A percentile compares a stretch with the other conserved stretches of the same genome.
phyloP scores from a whole-genome alignment of 1,140 invertebrate genomes.

The Drosophila carrolli region DNA sequence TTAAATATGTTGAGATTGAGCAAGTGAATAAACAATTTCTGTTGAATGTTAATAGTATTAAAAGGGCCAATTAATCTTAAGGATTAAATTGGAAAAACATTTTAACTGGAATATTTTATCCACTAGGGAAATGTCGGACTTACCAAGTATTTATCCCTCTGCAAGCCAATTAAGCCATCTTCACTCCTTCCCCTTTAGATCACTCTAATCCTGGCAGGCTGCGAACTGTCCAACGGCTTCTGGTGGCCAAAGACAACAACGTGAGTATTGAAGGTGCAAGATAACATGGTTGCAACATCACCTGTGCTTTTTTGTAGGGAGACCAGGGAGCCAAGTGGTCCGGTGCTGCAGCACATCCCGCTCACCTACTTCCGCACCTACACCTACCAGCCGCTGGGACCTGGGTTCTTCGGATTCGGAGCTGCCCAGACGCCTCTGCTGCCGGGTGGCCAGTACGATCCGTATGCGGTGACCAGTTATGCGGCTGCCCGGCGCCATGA shows the following conservation, averaged over 20 bases:
- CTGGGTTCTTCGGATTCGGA: slow-evolving; percentile 63
- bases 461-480: slow-evolving; percentile 69
- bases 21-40: no score
- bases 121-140: not conserved
- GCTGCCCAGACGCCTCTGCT: slow-evolving; percentile 67
- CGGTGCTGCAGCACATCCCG: slow-evolving; percentile 74
- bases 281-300: not conserved
- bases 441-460: slow-evolving; percentile 52
- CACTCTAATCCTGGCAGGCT: slow-evolving; percentile 1
- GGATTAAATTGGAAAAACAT: no score
- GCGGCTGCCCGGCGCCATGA: slow-evolving; percentile 66
- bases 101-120: no score
- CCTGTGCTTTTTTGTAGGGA: slow-evolving; percentile 35
- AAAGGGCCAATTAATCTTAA: no score
- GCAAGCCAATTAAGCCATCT: not conserved
- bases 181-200: slow-evolving; percentile 24
- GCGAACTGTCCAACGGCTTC: slow-evolving; percentile 43
- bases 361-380: slow-evolving; percentile 82
- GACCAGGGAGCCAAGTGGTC: slow-evolving; percentile 34
- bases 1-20: no score
- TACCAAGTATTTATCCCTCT: not conserved
- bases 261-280: slow-evolving; percentile 36
- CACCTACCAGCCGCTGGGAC: slow-evolving; percentile 70
- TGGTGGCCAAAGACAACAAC: slow-evolving; percentile 75
- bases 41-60: no score